Evolutionary conservation across 2,797 vertebrate species (phyloP), one percentile per base, ranked within the genome.

Genomic region (Pseudomugil tenellus): DNA sequence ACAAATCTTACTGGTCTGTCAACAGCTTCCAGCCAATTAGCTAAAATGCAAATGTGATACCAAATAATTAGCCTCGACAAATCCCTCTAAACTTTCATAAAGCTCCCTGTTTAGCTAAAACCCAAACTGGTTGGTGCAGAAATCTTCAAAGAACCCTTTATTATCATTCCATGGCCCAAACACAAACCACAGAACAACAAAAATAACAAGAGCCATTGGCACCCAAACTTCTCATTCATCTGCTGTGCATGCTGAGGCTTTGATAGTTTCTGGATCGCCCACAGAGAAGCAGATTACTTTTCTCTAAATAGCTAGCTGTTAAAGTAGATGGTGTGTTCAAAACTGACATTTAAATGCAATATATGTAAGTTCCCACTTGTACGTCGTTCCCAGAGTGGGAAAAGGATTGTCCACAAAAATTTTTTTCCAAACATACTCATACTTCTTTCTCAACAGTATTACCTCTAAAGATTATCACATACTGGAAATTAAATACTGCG

Each of bases 241-340:
- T 83, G 81, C 52, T 31, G 60, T 25, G 26, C 86, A 70, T 10
- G 81, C 83, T 58, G 86, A 69, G 87, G 76, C 85, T 83, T 80
- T 86, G 78, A 87, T 85, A 63, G 87, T 60, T 74, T 82, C 39
- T 75, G 76, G 66, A 70, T 70, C 53, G 14, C 78, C 66, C 39
- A 63, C 81, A 83, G 83, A 70, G 72, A 79, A 68, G 17, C 79
- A 84, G 70, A 85, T 75, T 81, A 72, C 48, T 64, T 23, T 29
- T n/a, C 77, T 82, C 23, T 37, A 79, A 90, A 91, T 90, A 88
- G 56, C 70, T 1, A 54, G 69, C 72, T 62, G 63, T 86, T 74
- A 87, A 87, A 92, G 74, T 76, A 52, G 76, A 85, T 56, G 79
- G 67, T 71, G 84, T 82, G 86, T 83, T 88, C 80, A 63, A 77